Evolutionary conservation across 2,797 vertebrate species (phyloP).

Genomic region (Cryptoblepharus egeriae): DNA sequence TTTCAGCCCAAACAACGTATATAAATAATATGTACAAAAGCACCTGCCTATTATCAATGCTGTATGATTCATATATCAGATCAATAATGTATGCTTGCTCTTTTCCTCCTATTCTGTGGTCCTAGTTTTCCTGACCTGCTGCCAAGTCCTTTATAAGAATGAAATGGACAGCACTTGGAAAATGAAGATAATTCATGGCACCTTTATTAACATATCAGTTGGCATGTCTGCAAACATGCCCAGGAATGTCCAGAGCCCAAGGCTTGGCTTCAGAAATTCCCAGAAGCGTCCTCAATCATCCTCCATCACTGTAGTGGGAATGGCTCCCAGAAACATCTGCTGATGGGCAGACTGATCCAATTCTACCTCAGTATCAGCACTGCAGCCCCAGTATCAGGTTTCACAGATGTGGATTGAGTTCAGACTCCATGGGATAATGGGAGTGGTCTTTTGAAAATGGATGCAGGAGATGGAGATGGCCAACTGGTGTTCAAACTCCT

Average conservation of each 20-base stretch:
- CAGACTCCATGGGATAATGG: too few species aligned
- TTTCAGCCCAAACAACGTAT: neutral
- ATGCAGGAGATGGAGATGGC: too few species aligned
- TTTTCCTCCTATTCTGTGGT: constrained; percentile 28
- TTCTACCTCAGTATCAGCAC: too few species aligned
- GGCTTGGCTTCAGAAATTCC: neutral
- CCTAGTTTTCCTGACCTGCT: constrained; percentile 50
- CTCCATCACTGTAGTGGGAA: too few species aligned
- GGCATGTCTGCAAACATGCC: neutral
- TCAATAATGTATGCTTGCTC: constrained; percentile 47
- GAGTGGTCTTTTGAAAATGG: neutral
- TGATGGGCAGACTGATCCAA: too few species aligned
- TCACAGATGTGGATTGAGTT: too few species aligned
- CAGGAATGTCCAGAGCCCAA: neutral
- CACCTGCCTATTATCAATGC: constrained; percentile 28
- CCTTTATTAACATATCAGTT: neutral
- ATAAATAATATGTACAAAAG: constrained; percentile 30
- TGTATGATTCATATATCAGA: constrained; percentile 33
- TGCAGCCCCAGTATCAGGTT: too few species aligned
- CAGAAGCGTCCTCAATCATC: neutral
- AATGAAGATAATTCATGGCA: constrained; percentile 35
- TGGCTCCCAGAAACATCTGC: neutral
- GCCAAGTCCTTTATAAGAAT: constrained; percentile 47
- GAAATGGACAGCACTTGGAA: constrained; percentile 47
- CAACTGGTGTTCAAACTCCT: neutral